Percentiles rank a stretch among this genome's conserved stretches.
These are phyloP conservation scores for Parus major DNA, from an alignment of 2,113 vertebrate genomes.

Conservation along the genomic window DNA sequence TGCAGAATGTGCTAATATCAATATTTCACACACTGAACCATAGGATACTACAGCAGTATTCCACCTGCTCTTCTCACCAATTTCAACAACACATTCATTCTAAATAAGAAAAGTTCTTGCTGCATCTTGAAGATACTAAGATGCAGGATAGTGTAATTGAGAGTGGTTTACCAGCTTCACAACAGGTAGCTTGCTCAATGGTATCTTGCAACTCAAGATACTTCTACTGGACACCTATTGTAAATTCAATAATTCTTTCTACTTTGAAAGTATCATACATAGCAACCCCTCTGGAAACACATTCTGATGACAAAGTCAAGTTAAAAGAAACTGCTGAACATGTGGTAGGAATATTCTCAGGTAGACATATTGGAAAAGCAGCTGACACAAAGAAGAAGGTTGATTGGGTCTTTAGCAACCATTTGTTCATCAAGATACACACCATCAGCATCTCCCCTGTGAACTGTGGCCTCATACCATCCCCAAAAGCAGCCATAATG, in stretches of 20 bases:
- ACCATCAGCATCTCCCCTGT: neutral
- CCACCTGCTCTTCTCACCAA: neutral
- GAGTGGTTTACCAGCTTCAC: neutral
- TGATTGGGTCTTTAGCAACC: neutral
- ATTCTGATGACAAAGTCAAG: neutral
- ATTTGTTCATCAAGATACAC: neutral
- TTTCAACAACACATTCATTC: neutral
- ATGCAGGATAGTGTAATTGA: neutral
- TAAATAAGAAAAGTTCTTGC: neutral
- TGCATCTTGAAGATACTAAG: neutral
- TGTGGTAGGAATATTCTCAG: neutral
- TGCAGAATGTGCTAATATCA: neutral
- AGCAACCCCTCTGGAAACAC: neutral
- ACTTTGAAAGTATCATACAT: neutral
- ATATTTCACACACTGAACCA: neutral
- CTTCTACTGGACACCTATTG: neutral
- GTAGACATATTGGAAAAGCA: neutral
- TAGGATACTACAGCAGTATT: neutral
- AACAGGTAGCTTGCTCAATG: neutral
- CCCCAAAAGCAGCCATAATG: neutral
- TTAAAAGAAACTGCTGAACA: neutral
- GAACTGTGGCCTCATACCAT: neutral
- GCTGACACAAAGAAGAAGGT: neutral
- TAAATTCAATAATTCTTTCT: neutral
- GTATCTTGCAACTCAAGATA: neutral